phyloP scores from a whole-genome alignment of 2,888 invertebrate genomes.

The Ophioninae sp. region DNA sequence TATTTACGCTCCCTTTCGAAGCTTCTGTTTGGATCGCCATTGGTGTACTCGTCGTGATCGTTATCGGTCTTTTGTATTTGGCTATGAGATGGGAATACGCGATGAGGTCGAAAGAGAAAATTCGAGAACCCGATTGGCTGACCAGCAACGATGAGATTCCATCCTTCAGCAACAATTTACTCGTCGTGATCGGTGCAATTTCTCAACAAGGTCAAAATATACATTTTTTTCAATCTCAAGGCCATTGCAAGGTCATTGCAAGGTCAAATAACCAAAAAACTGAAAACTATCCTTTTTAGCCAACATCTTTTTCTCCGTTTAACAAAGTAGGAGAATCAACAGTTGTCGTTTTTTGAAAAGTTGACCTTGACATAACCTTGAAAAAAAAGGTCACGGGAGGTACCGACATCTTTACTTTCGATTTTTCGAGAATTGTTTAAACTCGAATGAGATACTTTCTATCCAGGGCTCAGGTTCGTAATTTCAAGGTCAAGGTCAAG shows the following conservation, averaged over 20 bases:
- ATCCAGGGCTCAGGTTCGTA: too few species aligned
- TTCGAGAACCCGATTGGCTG: constrained; percentile 55
- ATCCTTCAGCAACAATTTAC: constrained; percentile 82
- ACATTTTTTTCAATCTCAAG: not conserved
- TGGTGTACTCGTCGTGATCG: constrained; percentile 81
- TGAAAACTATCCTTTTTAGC: too few species aligned
- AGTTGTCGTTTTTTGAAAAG: not conserved
- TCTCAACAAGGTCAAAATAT: constrained; percentile 84
- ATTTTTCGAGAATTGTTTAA: too few species aligned
- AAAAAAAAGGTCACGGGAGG: too few species aligned
- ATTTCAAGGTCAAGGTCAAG: too few species aligned
- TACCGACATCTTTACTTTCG: too few species aligned
- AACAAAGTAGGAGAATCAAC: not conserved
- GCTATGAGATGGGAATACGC: constrained; percentile 82
- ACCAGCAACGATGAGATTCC: constrained; percentile 60
- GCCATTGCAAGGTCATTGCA: too few species aligned
- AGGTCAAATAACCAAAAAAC: too few species aligned
- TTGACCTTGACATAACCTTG: too few species aligned
- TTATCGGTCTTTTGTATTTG: constrained; percentile 81
- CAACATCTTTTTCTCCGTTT: too few species aligned
- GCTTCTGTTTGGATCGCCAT: constrained; percentile 85
- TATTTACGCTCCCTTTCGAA: constrained; percentile 87
- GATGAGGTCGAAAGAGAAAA: constrained; percentile 52
- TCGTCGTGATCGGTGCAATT: constrained; percentile 84
- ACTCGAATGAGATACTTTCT: too few species aligned